These are phyloP conservation scores for Cyprinodon tularosa DNA, from an alignment of 2,113 vertebrate species.

Conservation along the genomic window DNA sequence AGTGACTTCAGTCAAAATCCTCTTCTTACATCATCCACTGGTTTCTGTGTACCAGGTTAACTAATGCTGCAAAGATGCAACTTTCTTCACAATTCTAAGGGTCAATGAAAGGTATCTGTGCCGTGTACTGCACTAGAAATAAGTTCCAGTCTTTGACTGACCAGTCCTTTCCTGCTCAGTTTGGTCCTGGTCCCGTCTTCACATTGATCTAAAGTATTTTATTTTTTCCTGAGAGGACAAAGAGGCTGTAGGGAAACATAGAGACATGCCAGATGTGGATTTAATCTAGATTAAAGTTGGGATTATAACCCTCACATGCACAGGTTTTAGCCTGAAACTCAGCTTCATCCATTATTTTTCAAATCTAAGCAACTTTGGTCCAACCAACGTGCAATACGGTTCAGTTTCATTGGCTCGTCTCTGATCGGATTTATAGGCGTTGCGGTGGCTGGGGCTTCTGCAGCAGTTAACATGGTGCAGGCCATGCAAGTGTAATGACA, in stretches of 20 bases:
- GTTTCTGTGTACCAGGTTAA: constrained; percentile 20
- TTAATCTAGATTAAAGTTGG: constrained; percentile 73
- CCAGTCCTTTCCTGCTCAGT: not conserved
- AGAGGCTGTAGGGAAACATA: constrained; percentile 16
- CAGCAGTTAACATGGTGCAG: constrained; percentile 20
- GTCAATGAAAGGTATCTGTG: not conserved
- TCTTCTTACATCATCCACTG: constrained; percentile 53
- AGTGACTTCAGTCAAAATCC: constrained; percentile 30
- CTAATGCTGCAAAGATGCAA: not conserved
- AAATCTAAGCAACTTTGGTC: constrained; percentile 15
- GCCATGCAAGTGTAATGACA: constrained; percentile 5
- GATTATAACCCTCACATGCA: constrained; percentile 53
- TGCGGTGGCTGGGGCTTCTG: not conserved
- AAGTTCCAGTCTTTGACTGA: not conserved
- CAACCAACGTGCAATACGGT: constrained; percentile 7
- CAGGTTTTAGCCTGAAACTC: constrained; percentile 17
- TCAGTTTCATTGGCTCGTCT: constrained; percentile 7
- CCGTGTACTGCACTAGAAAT: not conserved
- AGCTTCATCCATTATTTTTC: constrained; percentile 34
- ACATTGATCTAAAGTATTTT: not conserved
- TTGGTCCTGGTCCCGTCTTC: constrained; percentile 20
- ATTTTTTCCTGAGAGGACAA: not conserved
- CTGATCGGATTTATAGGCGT: constrained; percentile 15
- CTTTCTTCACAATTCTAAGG: constrained; percentile 10
- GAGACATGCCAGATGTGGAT: constrained; percentile 64